These are phyloP conservation scores for Leistus spinibarbis DNA, from an alignment of 2,888 invertebrate genomes.

Conservation along the genomic window DNA sequence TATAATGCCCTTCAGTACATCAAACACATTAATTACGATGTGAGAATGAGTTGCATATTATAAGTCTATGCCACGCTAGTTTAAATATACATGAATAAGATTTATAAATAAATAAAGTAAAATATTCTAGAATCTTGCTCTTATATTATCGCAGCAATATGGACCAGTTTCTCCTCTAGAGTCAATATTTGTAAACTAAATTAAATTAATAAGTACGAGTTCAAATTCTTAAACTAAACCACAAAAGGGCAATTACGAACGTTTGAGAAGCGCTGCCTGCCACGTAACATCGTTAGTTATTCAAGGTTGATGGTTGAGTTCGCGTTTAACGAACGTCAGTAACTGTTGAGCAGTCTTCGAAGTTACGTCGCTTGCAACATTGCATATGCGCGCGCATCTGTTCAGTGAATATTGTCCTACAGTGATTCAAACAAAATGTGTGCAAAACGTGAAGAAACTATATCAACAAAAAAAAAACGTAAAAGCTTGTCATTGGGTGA, in stretches of 20 bases:
- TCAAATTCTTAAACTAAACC: not conserved
- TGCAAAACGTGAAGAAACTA: not conserved
- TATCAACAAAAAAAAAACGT: slow-evolving; percentile 36
- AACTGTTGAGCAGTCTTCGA: not conserved
- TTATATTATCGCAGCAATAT: too few relatives aligned
- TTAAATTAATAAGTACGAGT: not conserved
- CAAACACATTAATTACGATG: too few relatives aligned
- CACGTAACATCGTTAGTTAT: not conserved
- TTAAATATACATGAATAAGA: too few relatives aligned
- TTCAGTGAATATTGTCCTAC: not conserved
- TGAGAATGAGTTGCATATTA: too few relatives aligned
- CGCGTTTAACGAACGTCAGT: not conserved
- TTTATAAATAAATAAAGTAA: too few relatives aligned
- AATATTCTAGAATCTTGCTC: not conserved
- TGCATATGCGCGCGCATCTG: not conserved
- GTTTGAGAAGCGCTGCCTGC: not conserved
- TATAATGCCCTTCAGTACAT: not conserved
- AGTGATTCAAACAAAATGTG: not conserved
- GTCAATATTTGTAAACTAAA: too few relatives aligned
- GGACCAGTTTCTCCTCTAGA: too few relatives aligned
- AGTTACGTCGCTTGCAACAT: not conserved
- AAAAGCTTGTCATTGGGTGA: slow-evolving; percentile 37
- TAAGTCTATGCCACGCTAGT: too few relatives aligned
- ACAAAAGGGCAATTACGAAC: not conserved
- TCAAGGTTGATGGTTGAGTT: not conserved